Evolutionary conservation across 2,113 vertebrate species (phyloP), one percentile per base, ranked within the genome.

Genomic region (Elaphurus davidianus): DNA sequence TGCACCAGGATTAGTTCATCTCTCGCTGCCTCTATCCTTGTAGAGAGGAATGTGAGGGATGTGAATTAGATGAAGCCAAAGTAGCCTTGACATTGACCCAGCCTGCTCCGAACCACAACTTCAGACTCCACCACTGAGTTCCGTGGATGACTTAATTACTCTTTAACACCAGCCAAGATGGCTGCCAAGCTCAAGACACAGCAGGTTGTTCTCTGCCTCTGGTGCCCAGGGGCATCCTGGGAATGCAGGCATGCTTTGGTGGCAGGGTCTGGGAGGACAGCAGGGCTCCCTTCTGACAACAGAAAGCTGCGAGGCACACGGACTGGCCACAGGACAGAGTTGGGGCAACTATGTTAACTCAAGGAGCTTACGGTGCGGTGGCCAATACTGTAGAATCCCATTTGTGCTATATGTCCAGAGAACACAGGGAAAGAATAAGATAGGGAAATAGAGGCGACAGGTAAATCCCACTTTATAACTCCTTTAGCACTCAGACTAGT

Each of bases 91-190:
- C 90, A 27, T 33, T 82, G 78, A 89, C 71, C 55, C 84, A 87
- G 47, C 28, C 71, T 92, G 36, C 47, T 94, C 89, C 12, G 3
- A 95, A 87, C 79, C 78, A 94, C 78, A 97, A 50, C 84, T 79
- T 96, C 62, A 79, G 74, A 71, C 92, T 91, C 92, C 83, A 86
- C 87, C 91, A 54, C 36, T 43, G 25, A 97, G 81, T 64, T 95
- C 88, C 21, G 25, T 60, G 43, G 84, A 92, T 96, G 90, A 95
- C 71, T 97, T 96, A 54, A 94, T 92, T 60, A 95, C 14, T 87
- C 93, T 94, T 79, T 94, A 92, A 96, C 84, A 92, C 79, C 59
- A 60, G n/a, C 93, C 60, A 97, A 97, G 71, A 98, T 94, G 94
- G 87, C 87, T 87, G 79, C 81, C 84, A 87, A 60, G 78, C 59